phyloP scores from a whole-genome alignment of 2,113 vertebrate genomes.

The Galeopterus variegatus region DNA sequence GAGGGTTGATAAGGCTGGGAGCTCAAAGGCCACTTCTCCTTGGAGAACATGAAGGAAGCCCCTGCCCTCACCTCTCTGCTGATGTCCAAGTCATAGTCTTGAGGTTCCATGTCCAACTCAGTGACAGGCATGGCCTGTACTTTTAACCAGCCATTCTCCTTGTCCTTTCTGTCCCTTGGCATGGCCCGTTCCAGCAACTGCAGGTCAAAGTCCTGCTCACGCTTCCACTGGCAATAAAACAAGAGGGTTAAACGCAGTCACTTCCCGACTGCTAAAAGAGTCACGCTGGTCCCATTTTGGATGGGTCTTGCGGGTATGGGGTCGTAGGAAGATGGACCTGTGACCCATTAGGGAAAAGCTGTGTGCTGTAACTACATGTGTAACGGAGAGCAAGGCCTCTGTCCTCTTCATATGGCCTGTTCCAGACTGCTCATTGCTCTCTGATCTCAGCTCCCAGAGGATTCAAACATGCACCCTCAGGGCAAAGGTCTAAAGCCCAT shows the following conservation, averaged over 20 bases:
- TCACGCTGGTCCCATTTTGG: neutral
- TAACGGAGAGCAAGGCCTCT: neutral
- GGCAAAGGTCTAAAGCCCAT: neutral
- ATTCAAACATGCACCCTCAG: neutral
- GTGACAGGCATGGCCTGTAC: constrained; percentile 89
- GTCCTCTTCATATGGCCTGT: neutral
- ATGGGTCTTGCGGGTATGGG: neutral
- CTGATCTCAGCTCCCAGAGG: neutral
- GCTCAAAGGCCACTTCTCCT: neutral
- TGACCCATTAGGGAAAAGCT: neutral
- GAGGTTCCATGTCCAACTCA: constrained; percentile 94
- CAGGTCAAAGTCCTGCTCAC: constrained; percentile 99
- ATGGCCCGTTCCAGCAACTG: constrained; percentile 96
- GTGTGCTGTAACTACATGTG: neutral
- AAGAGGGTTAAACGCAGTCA: constrained; percentile 86
- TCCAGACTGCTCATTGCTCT: neutral
- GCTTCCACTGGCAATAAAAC: constrained; percentile 95
- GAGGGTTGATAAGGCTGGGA: neutral
- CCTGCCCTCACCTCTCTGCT: constrained; percentile 94
- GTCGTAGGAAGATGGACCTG: neutral
- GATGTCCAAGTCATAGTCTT: constrained; percentile 97
- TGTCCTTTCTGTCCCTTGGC: constrained; percentile 93
- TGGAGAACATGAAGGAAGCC: neutral
- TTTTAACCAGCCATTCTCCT: constrained; percentile 95
- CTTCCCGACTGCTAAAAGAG: neutral